These are phyloP conservation scores for Celastrina argiolus DNA, from an alignment of 2,888 invertebrate genomes.

Conservation along the genomic window DNA sequence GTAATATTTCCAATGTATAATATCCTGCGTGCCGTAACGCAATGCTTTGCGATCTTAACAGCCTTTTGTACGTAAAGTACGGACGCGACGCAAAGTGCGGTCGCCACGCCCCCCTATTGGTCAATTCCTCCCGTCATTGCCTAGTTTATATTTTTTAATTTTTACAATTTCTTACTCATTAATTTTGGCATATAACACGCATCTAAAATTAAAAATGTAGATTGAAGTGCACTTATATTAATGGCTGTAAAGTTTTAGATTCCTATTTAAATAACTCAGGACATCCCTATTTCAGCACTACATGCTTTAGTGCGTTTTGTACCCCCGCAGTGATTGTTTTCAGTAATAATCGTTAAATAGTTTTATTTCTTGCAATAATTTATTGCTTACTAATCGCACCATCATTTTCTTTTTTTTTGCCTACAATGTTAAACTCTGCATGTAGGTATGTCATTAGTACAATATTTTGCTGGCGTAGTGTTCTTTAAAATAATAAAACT, in stretches of 20 bases:
- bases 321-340: slow-evolving; percentile 39
- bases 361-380: slow-evolving; percentile 28
- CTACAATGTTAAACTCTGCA: slow-evolving; percentile 38
- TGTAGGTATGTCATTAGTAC: slow-evolving; percentile 53
- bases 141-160: not conserved
- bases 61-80: not conserved
- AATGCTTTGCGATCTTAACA: not conserved
- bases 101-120: not conserved
- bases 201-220: not conserved
- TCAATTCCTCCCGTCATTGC: not conserved
- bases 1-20: too few species aligned
- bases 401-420: slow-evolving; percentile 21
- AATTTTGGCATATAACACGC: too few species aligned
- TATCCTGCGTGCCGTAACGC: not conserved
- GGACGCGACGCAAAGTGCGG: not conserved
- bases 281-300: not conserved
- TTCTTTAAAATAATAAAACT: slow-evolving; percentile 40
- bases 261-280: slow-evolving; percentile 3
- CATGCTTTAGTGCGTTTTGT: slow-evolving; percentile 13
- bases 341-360: slow-evolving; percentile 30
- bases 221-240: not conserved
- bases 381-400: slow-evolving; percentile 35
- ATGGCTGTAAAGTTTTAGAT: not conserved
- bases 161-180: not conserved
- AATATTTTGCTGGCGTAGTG: slow-evolving; percentile 57